Conservation (phyloP, 2,113 vertebrate species). For the Corythaixoides concolor region DNA sequence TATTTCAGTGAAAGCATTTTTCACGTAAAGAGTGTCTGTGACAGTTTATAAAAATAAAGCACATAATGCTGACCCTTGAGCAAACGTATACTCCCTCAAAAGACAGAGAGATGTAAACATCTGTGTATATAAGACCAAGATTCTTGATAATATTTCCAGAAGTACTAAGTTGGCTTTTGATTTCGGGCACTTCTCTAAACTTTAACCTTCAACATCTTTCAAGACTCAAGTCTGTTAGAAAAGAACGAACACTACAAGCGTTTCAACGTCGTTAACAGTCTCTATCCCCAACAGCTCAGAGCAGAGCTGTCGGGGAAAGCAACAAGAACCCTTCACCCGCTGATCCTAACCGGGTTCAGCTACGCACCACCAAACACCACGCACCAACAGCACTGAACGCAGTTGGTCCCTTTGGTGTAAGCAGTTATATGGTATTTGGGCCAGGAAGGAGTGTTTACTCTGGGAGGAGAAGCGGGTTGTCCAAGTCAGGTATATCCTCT, state of each 20-base stretch:
- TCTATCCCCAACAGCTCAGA: background rate
- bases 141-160: background rate
- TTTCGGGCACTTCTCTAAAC: background rate
- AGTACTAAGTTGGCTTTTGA: background rate
- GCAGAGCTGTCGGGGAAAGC: background rate
- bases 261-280: background rate
- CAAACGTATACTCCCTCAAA: background rate
- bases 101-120: background rate
- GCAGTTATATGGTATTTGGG: background rate
- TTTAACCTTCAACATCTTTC: background rate
- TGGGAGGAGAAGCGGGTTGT: background rate
- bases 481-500: background rate
- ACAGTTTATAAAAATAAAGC: background rate
- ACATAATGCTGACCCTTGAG: background rate
- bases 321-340: rapidly evolving
- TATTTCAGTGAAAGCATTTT: background rate
- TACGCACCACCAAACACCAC: background rate
- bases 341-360: background rate
- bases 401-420: too few relatives aligned
- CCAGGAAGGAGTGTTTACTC: background rate
- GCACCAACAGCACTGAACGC: rapidly evolving
- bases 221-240: background rate
- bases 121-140: background rate
- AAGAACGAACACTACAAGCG: background rate
- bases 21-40: rapidly evolving